These are phyloP conservation scores for Lathamus discolor DNA, from an alignment of 2,113 vertebrate species.

Conservation along the genomic window DNA sequence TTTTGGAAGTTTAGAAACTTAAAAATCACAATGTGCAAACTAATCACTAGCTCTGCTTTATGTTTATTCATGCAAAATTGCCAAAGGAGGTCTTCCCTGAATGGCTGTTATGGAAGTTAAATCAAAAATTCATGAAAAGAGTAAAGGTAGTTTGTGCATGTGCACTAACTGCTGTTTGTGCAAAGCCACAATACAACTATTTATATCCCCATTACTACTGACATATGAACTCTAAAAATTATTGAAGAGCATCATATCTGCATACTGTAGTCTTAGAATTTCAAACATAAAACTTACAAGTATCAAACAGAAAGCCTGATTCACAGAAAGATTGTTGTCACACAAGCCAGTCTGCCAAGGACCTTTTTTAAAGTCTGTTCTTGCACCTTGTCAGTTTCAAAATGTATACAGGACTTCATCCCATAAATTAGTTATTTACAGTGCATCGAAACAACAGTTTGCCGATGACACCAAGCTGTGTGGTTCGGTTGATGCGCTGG, in stretches of 20 bases:
- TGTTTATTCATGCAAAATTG: neutral
- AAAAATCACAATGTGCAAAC: neutral
- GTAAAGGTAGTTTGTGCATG: neutral
- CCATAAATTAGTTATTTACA: neutral
- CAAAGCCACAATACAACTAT: neutral
- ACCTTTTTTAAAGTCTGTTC: neutral
- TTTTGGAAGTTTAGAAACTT: neutral
- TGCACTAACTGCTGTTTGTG: neutral
- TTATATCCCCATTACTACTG: neutral
- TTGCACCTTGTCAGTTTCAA: neutral
- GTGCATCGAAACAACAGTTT: neutral
- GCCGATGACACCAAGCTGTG: no score
- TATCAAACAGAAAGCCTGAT: neutral
- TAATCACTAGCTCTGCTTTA: neutral
- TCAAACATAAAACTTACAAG: neutral
- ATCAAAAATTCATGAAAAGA: neutral
- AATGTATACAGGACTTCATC: neutral
- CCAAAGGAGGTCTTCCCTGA: neutral
- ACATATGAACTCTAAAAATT: neutral
- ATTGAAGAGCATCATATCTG: neutral
- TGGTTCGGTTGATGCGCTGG: no score
- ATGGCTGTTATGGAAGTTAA: neutral
- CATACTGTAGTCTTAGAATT: neutral
- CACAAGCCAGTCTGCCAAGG: neutral
- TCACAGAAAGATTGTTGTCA: neutral